Conservation (phyloP, 2,888 invertebrate genomes). For the Metacarcinus magister region DNA sequence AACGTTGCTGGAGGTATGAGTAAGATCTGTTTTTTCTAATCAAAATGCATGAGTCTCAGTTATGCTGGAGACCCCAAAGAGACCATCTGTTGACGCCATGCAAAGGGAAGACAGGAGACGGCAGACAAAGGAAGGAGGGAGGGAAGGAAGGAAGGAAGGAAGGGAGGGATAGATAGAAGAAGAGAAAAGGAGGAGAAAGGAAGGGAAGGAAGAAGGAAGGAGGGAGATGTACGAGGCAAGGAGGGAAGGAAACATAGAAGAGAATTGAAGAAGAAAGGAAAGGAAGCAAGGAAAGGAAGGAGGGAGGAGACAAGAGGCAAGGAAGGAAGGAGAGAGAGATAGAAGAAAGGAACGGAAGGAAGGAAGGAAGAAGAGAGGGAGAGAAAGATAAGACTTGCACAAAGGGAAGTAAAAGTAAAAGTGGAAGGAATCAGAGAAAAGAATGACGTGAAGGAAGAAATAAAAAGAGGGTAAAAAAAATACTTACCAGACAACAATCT, state of each 20-base stretch:
- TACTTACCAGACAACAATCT: conserved; percentile 4
- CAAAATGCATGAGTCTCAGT: background rate
- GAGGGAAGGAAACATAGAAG: background rate
- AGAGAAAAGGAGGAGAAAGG: background rate
- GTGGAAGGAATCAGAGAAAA: background rate
- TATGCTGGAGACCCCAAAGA: background rate
- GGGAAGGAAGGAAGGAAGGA: background rate
- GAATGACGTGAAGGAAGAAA: no score
- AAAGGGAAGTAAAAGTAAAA: no score
- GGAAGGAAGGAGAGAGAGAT: no score
- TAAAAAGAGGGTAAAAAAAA: background rate
- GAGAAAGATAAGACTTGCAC: no score
- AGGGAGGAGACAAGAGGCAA: no score
- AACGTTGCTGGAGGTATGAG: background rate
- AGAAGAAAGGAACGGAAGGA: no score
- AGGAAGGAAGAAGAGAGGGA: no score
- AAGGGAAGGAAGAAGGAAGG: background rate
- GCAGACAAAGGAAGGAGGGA: background rate
- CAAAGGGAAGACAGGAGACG: background rate
- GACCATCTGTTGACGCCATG: background rate
- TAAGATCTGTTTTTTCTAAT: conserved; percentile 4
- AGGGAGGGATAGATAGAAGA: background rate
- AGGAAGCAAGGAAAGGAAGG: no score
- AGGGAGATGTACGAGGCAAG: background rate
- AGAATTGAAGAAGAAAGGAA: no score